Percentiles rank a stretch among this genome's conserved stretches.
Evolutionary conservation across 2,797 vertebrate genomes (phyloP).

Genomic region (Bryconaethiops microstoma): DNA sequence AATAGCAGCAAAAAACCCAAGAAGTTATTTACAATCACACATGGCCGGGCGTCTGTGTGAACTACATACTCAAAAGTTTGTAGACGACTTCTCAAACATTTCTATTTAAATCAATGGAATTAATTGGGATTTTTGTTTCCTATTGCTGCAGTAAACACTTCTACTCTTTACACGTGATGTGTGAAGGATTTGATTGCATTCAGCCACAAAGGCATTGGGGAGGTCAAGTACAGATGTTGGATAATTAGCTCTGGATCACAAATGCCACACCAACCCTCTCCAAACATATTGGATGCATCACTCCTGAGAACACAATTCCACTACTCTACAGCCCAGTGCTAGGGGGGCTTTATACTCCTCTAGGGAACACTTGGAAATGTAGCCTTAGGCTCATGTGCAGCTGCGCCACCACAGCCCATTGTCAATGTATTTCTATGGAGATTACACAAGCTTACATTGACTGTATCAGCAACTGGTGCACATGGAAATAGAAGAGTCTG

Average conservation of each 20-base stretch:
- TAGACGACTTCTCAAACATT: not conserved
- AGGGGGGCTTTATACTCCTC: too few relatives aligned
- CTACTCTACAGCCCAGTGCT: not conserved
- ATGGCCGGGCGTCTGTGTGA: not conserved
- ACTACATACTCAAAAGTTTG: not conserved
- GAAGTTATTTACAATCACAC: constrained; percentile 6
- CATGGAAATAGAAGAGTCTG: not conserved
- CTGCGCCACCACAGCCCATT: not conserved
- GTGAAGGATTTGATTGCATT: not conserved
- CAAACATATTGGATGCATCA: not conserved
- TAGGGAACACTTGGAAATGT: not conserved
- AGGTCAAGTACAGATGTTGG: not conserved
- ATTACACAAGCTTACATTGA: too few relatives aligned
- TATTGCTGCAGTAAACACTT: not conserved
- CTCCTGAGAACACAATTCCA: not conserved
- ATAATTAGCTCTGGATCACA: not conserved
- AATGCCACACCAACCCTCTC: not conserved
- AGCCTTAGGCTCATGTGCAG: not conserved
- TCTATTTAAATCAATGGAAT: not conserved
- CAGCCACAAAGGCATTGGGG: not conserved
- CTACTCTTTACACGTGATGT: not conserved
- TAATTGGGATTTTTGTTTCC: not conserved
- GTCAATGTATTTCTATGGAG: not conserved
- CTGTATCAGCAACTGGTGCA: not conserved
- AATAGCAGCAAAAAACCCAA: not conserved